phyloP scores from a whole-genome alignment of 2,888 invertebrate species.

The Punctoribates punctum region DNA sequence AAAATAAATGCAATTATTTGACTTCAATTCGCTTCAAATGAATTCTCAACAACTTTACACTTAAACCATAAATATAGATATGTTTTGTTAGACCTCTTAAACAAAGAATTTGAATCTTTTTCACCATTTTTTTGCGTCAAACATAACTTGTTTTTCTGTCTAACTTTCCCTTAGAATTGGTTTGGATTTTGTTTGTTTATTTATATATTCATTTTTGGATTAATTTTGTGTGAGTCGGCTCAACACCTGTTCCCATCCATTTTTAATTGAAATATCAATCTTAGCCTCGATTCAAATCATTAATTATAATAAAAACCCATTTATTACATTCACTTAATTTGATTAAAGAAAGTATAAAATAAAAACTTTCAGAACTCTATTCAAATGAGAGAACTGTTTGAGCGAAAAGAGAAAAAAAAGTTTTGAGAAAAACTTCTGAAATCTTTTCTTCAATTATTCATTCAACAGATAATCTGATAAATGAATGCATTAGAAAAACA shows the following conservation, averaged over 20 bases:
- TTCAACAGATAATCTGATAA: neutral
- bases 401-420: neutral
- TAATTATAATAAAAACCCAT: neutral
- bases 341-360: neutral
- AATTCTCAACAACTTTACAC: conserved; percentile 22
- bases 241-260: neutral
- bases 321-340: conserved; percentile 1
- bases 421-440: neutral
- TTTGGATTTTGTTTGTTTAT: no score
- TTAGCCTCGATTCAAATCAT: neutral
- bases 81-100: neutral
- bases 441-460: neutral
- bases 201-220: no score
- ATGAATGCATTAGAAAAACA: neutral
- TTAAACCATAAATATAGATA: neutral
- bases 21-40: neutral
- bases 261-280: conserved; percentile 6
- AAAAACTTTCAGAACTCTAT: neutral
- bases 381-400: neutral
- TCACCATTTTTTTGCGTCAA: neutral
- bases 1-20: conserved; percentile 6
- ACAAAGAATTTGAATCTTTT: neutral
- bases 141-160: no score
- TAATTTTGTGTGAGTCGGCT: neutral
- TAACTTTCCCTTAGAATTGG: no score